A percentile compares a stretch with the other conserved stretches of the same genome.
Evolutionary conservation across 2,888 invertebrate species (phyloP).

Genomic region (Slavum lentiscoides): DNA sequence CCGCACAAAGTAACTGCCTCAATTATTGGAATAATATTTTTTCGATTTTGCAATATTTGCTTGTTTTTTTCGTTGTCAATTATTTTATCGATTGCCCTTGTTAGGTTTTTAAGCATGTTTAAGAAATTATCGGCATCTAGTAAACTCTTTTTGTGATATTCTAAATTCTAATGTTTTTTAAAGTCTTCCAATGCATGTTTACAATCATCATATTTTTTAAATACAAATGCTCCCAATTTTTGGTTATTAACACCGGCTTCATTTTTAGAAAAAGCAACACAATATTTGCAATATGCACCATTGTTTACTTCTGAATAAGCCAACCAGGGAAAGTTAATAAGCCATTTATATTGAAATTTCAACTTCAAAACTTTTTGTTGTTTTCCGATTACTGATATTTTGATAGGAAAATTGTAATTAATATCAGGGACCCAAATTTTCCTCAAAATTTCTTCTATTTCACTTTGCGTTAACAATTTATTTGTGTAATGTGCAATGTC

Average conservation of each 20-base stretch:
- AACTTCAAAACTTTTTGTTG: constrained; percentile 17
- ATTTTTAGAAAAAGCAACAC: constrained; percentile 9
- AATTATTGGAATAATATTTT: constrained; percentile 4
- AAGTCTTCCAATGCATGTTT: too few relatives aligned
- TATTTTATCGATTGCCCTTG: neutral
- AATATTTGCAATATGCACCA: constrained; percentile 27
- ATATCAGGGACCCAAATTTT: neutral
- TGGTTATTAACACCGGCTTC: constrained; percentile 19
- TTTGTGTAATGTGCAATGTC: neutral
- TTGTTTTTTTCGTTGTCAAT: neutral
- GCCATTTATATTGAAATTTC: constrained; percentile 38
- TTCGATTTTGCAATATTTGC: neutral
- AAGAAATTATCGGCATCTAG: neutral
- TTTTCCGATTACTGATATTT: constrained; percentile 13
- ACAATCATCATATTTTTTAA: constrained; percentile 17
- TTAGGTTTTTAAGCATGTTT: neutral
- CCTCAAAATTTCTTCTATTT: constrained; percentile 3
- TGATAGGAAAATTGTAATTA: constrained; percentile 4
- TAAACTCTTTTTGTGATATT: too few relatives aligned
- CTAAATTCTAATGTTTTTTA: too few relatives aligned
- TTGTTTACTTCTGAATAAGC: constrained; percentile 8
- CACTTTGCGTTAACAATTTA: neutral
- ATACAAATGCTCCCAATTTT: constrained; percentile 15
- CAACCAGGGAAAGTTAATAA: constrained; percentile 20
- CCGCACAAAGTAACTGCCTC: constrained; percentile 16